phyloP scores from a whole-genome alignment of 2,113 vertebrate species.

The Phyllostomus discolor region DNA sequence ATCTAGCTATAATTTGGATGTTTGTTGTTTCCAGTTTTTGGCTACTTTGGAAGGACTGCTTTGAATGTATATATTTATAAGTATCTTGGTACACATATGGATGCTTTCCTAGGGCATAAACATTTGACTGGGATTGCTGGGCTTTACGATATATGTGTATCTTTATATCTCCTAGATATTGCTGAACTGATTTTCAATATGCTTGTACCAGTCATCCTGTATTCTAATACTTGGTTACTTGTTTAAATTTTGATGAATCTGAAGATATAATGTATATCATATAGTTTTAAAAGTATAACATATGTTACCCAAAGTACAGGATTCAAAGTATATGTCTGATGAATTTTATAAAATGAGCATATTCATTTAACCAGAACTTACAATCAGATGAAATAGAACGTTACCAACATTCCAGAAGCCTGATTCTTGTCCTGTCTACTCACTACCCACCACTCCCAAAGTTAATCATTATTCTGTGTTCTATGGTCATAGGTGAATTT shows the following conservation, averaged over 20 bases:
- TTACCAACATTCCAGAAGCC: background rate
- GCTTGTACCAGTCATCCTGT: background rate
- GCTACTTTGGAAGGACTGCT: background rate
- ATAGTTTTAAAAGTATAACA: background rate
- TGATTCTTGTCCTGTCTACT: background rate
- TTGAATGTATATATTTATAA: background rate
- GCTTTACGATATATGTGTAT: background rate
- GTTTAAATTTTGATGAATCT: slow-evolving; percentile 10
- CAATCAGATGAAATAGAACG: background rate
- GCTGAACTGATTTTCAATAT: background rate
- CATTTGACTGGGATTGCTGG: background rate
- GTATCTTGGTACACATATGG: background rate
- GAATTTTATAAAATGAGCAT: background rate
- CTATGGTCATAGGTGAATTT: background rate
- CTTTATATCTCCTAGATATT: background rate
- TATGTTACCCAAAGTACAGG: background rate
- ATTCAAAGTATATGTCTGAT: background rate
- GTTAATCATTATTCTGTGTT: background rate
- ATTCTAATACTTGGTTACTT: background rate
- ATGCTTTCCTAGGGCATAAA: background rate
- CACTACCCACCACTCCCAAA: background rate
- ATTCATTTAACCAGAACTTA: background rate
- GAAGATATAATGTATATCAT: background rate
- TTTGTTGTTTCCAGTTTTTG: background rate
- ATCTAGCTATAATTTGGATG: background rate